phyloP scores from a whole-genome alignment of 2,797 vertebrate genomes.

The Sylvilagus floridanus region DNA sequence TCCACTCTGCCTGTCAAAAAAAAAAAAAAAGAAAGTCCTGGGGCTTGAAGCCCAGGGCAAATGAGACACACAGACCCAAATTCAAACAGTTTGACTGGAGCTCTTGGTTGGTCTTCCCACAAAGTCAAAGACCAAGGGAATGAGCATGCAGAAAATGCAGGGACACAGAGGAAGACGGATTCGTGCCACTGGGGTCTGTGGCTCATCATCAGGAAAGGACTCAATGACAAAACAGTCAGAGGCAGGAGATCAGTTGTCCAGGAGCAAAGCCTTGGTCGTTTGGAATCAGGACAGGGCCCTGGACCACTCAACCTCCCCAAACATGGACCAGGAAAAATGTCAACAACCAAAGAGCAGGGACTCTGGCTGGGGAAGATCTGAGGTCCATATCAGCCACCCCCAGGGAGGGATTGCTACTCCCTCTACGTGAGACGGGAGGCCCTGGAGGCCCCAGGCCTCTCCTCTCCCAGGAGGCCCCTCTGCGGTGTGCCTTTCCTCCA shows the following conservation, averaged over 20 bases:
- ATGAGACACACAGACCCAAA: slow-evolving; percentile 20
- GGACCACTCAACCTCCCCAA: neutral
- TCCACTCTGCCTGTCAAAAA: too few species aligned
- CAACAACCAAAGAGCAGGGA: neutral
- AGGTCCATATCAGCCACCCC: neutral
- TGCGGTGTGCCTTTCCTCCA: neutral
- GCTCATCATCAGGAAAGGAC: slow-evolving; percentile 64
- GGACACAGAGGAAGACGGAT: neutral
- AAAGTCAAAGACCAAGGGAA: slow-evolving; percentile 53
- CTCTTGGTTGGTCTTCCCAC: slow-evolving; percentile 2
- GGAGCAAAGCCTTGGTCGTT: neutral
- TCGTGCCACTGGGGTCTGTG: slow-evolving; percentile 6
- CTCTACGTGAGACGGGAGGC: neutral
- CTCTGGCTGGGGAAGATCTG: neutral
- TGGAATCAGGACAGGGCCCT: neutral
- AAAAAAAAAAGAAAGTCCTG: slow-evolving; percentile 50
- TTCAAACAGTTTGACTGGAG: neutral
- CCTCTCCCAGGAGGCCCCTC: neutral
- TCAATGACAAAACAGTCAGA: neutral
- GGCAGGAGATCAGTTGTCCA: neutral
- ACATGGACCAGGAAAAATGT: neutral
- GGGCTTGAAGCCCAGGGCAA: slow-evolving; percentile 6
- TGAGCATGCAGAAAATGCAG: slow-evolving; percentile 58
- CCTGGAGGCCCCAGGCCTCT: neutral
- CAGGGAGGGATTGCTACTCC: neutral